phyloP scores from a whole-genome alignment of 1,140 invertebrate genomes.

The Bombus cullumanus region DNA sequence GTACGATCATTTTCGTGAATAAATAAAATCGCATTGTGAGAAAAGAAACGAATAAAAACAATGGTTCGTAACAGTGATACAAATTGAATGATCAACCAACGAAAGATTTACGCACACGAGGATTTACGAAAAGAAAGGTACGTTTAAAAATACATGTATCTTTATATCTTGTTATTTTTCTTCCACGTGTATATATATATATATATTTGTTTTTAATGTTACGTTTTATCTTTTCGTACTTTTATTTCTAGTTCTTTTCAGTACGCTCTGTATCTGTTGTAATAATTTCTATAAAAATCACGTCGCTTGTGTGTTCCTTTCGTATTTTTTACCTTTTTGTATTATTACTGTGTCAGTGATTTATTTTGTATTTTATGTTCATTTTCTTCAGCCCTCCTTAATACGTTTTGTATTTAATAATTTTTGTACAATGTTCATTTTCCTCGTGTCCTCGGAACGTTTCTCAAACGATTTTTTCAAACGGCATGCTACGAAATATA shows the following conservation, averaged over 20 bases:
- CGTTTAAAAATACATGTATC: neutral
- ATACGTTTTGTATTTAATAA: too few relatives aligned
- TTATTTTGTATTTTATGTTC: too few relatives aligned
- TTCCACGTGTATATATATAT: neutral
- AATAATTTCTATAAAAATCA: neutral
- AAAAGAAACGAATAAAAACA: neutral
- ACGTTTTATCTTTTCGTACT: neutral
- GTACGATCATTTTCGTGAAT: neutral
- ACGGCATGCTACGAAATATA: neutral
- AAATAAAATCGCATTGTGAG: neutral
- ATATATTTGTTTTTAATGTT: neutral
- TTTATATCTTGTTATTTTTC: neutral
- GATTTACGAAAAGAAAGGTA: conserved; percentile 8
- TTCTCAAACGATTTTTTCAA: neutral
- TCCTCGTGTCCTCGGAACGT: too few relatives aligned
- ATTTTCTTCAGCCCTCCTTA: too few relatives aligned
- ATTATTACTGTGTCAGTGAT: too few relatives aligned
- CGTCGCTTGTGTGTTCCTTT: too few relatives aligned
- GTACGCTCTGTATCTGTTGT: neutral
- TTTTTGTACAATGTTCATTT: too few relatives aligned
- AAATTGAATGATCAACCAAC: neutral
- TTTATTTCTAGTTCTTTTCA: neutral
- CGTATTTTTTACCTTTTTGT: too few relatives aligned
- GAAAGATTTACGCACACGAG: neutral
- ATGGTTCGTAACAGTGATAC: neutral